Evolutionary conservation across 2,888 invertebrate genomes (phyloP).

Genomic region (Scrobipalpa costella): DNA sequence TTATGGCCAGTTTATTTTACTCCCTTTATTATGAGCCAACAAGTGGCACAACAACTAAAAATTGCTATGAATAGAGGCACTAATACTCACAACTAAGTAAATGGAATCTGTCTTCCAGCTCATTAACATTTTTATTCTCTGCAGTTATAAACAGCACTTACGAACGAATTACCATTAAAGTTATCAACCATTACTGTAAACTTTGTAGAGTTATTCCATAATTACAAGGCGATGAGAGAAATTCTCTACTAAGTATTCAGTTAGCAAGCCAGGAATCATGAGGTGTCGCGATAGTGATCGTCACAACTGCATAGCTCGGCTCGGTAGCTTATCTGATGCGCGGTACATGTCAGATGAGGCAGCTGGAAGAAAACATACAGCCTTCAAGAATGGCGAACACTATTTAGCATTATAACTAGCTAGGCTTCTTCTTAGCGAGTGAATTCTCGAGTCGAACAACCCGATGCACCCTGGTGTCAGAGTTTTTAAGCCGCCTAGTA

Average conservation of each 20-base stretch:
- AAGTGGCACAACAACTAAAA: background rate
- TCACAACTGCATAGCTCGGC: slow-evolving; percentile 28
- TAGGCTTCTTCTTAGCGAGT: no score
- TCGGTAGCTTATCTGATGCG: slow-evolving; percentile 31
- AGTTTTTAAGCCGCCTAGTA: no score
- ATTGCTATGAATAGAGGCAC: background rate
- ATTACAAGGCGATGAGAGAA: slow-evolving; percentile 21
- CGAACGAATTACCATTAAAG: slow-evolving; percentile 12
- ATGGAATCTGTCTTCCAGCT: background rate
- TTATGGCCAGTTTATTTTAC: no score
- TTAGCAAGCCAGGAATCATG: slow-evolving; percentile 19
- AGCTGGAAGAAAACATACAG: slow-evolving; percentile 18
- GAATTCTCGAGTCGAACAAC: no score
- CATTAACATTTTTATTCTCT: slow-evolving; percentile 9
- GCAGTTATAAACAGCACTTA: background rate
- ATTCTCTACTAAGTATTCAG: slow-evolving; percentile 19
- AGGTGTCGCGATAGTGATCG: slow-evolving; percentile 30
- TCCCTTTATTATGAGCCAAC: no score
- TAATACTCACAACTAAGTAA: background rate
- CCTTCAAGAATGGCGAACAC: background rate
- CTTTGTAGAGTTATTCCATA: slow-evolving; percentile 15
- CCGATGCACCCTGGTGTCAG: no score
- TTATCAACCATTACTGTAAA: slow-evolving; percentile 7
- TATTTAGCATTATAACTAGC: no score
- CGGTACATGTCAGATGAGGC: slow-evolving; percentile 29